Evolutionary conservation across 1,140 invertebrate genomes (phyloP), one percentile per base, ranked within the genome.

Genomic region (Zaprionus davidi): DNA sequence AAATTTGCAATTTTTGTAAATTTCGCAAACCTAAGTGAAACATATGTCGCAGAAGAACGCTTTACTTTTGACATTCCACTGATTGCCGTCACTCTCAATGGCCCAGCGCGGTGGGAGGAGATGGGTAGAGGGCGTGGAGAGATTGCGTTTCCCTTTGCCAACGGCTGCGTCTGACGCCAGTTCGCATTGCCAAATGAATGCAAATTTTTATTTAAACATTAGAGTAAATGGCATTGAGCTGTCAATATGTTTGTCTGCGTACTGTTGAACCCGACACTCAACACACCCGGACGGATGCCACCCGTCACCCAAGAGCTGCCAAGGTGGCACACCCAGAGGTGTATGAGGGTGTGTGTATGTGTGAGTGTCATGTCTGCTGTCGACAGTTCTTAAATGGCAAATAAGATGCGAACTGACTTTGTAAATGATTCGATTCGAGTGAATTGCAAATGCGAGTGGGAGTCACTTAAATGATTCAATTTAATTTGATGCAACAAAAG

Each of bases 201-300:
- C 84, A 87, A 87, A 87, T 87, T 87, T 87, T 79, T 88, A 88
- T 90, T 87, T 87, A 87, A 87, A 87, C 84, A 87, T 87, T 88
- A 79, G 84, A 57, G 68, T 88, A 87, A 87, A 87, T 81, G 78
- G 85, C 78, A 87, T 88, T 87, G 84, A 87, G 84, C 85, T 87
- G 84, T 87, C 84, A 87, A 87, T 87, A 87, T 81, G 85, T 84
- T 84, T 88, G 84, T 76, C 79, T 84, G 76, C 83, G 76, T 77
- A 84, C 84, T 84, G 84, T 81, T 62, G 80, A 74, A 66, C 64
- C 44, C 26, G 44, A 63, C 56, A 70, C 31, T 31, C 31, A 31
- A 31, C 9, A 11, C 28, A 28, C 36, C 31, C 12, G 38, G 24
- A 38, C 11, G 31, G 36, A 20, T 65, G 26, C 51, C 24, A 36